phyloP scores from a whole-genome alignment of 1,140 invertebrate species.

The Cydia fagiglandana region DNA sequence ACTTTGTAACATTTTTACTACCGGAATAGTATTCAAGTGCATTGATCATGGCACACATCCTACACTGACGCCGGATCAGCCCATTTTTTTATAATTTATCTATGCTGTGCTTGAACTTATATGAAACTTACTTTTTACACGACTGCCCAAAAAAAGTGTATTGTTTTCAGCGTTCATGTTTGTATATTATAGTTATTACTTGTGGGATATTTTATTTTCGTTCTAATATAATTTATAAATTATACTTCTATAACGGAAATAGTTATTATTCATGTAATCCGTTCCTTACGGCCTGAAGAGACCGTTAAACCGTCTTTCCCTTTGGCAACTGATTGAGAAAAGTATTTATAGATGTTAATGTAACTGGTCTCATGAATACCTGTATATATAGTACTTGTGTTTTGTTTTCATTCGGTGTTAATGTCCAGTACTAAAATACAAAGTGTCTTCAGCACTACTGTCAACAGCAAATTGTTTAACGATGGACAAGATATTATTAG shows the following conservation, averaged over 20 bases:
- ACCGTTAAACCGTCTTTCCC: background rate
- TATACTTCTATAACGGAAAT: too few relatives aligned
- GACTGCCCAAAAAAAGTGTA: too few relatives aligned
- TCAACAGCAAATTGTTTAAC: slow-evolving; percentile 41
- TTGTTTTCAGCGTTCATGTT: too few relatives aligned
- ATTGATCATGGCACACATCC: slow-evolving; percentile 10
- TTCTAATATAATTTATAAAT: too few relatives aligned
- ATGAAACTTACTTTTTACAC: too few relatives aligned
- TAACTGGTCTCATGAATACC: slow-evolving; percentile 19
- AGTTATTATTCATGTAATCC: too few relatives aligned
- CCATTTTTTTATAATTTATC: background rate
- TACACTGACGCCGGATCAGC: background rate
- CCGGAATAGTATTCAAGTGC: slow-evolving; percentile 29
- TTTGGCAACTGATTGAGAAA: slow-evolving; percentile 12
- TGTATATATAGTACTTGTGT: slow-evolving; percentile 4
- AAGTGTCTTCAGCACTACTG: slow-evolving; percentile 51
- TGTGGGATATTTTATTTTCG: too few relatives aligned
- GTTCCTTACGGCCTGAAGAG: too few relatives aligned
- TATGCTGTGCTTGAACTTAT: background rate
- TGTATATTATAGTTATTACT: too few relatives aligned
- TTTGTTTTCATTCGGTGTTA: slow-evolving; percentile 13
- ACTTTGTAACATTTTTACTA: slow-evolving; percentile 32
- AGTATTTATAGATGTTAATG: background rate
- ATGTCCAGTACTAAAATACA: slow-evolving; percentile 44
- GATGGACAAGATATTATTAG: slow-evolving; percentile 40